Percentiles rank a stretch among this genome's conserved stretches.
Evolutionary conservation across 1,140 invertebrate species (phyloP).

Genomic region (Penaeus vannamei): DNA sequence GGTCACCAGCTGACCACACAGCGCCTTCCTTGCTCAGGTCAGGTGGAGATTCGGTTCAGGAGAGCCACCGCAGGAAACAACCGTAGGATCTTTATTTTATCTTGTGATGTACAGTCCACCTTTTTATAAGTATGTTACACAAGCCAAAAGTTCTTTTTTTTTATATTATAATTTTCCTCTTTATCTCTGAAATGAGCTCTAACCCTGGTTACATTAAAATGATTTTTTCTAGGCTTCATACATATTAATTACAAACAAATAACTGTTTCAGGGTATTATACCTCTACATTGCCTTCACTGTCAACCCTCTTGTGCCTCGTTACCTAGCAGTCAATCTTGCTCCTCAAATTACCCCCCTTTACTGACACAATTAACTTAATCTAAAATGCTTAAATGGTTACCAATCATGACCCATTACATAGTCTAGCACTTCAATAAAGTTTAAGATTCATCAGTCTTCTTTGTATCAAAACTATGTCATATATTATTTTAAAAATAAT

Average conservation of each 20-base stretch:
- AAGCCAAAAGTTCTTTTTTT: constrained; percentile 32
- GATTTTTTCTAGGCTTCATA: constrained; percentile 26
- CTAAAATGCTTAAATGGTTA: constrained; percentile 23
- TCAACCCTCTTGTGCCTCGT: constrained; percentile 42
- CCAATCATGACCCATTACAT: constrained; percentile 18
- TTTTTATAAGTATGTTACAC: constrained; percentile 20
- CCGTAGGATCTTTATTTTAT: constrained; percentile 21
- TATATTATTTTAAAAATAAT: too few species aligned
- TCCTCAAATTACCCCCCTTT: not conserved
- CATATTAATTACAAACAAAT: constrained; percentile 23
- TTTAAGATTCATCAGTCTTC: constrained; percentile 6
- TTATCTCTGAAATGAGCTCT: constrained; percentile 6
- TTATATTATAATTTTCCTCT: constrained; percentile 16
- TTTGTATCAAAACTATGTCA: not conserved
- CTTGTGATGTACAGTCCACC: not conserved
- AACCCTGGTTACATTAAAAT: constrained; percentile 38
- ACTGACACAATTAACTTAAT: not conserved
- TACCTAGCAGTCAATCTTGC: constrained; percentile 47
- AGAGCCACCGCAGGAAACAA: constrained; percentile 13
- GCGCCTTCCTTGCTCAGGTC: constrained; percentile 36
- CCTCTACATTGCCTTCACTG: constrained; percentile 33
- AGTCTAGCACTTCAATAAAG: constrained; percentile 32
- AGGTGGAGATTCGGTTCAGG: constrained; percentile 7
- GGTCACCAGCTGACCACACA: constrained; percentile 43
- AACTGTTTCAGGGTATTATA: constrained; percentile 32